A percentile compares a stretch with the other conserved stretches of the same genome.
These are phyloP conservation scores for Gorsachius magnificus DNA, from an alignment of 2,797 vertebrate species.

Conservation along the genomic window DNA sequence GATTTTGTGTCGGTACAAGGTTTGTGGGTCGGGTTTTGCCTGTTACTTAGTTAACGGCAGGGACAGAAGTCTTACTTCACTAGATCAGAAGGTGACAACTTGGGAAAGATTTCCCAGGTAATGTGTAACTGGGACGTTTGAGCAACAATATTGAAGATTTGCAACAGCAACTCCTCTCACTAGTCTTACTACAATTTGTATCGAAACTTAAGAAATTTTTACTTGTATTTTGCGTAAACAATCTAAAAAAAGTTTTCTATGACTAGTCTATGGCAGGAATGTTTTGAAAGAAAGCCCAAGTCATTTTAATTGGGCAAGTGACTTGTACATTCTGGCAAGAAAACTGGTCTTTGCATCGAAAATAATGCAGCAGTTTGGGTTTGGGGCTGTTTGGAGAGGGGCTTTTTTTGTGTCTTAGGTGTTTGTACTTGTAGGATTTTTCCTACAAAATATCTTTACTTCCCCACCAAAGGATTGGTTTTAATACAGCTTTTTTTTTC, in stretches of 20 bases:
- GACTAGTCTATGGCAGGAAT: background rate
- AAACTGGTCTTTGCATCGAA: background rate
- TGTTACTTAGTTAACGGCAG: background rate
- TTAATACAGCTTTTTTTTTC: background rate
- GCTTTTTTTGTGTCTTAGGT: background rate
- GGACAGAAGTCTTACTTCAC: background rate
- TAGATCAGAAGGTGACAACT: background rate
- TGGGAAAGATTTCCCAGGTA: background rate
- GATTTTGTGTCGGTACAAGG: background rate
- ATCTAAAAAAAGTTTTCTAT: background rate
- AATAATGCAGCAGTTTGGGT: background rate
- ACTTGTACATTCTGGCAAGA: background rate
- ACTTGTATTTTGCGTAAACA: background rate
- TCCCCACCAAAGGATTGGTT: background rate
- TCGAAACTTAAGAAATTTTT: background rate
- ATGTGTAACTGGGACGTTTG: rapidly evolving
- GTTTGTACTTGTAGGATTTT: background rate
- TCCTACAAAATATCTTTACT: background rate
- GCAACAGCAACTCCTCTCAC: background rate
- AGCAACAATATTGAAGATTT: background rate
- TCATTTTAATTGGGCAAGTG: background rate
- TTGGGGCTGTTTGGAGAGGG: background rate
- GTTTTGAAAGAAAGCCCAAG: background rate
- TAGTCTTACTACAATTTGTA: background rate
- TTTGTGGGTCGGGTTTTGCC: background rate